Percentiles rank a stretch among this genome's conserved stretches.
These are phyloP conservation scores for Ispidina picta DNA, from an alignment of 2,797 vertebrate genomes.

Conservation along the genomic window DNA sequence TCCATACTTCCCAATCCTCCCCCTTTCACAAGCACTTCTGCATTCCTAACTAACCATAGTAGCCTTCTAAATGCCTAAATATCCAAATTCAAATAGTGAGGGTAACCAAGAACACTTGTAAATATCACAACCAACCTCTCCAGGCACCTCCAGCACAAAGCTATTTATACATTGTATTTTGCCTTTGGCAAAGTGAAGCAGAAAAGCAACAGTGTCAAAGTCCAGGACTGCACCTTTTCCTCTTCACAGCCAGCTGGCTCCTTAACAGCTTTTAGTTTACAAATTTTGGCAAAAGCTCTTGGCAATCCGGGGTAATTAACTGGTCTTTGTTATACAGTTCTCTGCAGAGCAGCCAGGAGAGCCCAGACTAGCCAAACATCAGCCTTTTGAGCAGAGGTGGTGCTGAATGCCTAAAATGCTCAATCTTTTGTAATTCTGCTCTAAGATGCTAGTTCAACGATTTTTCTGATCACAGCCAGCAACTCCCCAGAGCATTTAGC, in stretches of 20 bases:
- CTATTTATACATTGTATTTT: constrained; percentile 11
- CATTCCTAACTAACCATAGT: background rate
- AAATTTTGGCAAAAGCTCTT: constrained; percentile 22
- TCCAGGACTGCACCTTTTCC: constrained; percentile 17
- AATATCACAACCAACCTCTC: constrained; percentile 32
- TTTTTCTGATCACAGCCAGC: background rate
- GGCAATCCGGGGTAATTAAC: constrained; percentile 39
- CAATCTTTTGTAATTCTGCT: background rate
- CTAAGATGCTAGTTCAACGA: background rate
- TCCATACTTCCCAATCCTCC: background rate
- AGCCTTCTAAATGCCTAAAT: background rate
- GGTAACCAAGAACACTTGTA: constrained; percentile 6
- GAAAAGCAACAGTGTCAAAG: constrained; percentile 23
- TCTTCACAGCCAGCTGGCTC: constrained; percentile 45
- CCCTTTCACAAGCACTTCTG: background rate
- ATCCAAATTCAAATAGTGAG: constrained; percentile 16
- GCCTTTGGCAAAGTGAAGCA: constrained; percentile 16
- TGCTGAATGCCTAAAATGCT: background rate
- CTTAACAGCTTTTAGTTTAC: background rate
- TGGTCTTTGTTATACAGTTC: background rate
- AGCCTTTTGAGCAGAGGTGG: background rate
- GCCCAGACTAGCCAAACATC: background rate
- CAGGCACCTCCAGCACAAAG: constrained; percentile 17
- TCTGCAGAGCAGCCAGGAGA: background rate
- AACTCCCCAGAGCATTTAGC: background rate